Conservation (phyloP, 2,888 invertebrate genomes). For the Agrypnus murinus region DNA sequence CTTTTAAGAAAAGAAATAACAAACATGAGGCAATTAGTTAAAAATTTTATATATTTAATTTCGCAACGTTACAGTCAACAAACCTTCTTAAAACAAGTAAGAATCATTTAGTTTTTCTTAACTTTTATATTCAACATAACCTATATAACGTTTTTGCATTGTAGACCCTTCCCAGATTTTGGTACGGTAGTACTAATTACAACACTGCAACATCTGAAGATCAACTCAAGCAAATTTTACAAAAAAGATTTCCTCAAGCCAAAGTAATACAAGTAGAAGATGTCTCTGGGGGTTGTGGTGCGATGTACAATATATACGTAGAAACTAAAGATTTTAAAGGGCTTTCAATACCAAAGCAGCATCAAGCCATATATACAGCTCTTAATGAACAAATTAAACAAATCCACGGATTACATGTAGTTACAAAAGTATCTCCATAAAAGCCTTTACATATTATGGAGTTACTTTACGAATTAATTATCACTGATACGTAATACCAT, state of each 20-base stretch:
- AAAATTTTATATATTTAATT: background rate
- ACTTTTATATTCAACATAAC: no score
- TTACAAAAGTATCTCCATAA: conserved; percentile 73
- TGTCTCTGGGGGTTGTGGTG: conserved; percentile 87
- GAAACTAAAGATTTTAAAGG: conserved; percentile 82
- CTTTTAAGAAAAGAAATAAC: no score
- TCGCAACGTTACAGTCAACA: background rate
- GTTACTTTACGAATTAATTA: background rate
- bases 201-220: conserved; percentile 52
- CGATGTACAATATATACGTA: conserved; percentile 84
- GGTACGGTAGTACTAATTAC: conserved; percentile 15
- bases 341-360: conserved; percentile 82
- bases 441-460: no score
- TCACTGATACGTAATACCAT: background rate
- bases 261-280: conserved; percentile 79
- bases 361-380: conserved; percentile 81
- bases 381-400: conserved; percentile 85
- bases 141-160: background rate
- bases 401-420: conserved; percentile 89
- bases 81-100: background rate
- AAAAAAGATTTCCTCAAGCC: conserved; percentile 76
- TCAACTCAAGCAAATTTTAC: conserved; percentile 70
- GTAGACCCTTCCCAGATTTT: conserved; percentile 4
- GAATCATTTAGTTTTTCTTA: background rate
- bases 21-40: conserved; percentile 18